Percentiles rank a stretch among this genome's conserved stretches.
Conservation (phyloP, 2,888 invertebrate species). For the Dioctria rufipes region DNA sequence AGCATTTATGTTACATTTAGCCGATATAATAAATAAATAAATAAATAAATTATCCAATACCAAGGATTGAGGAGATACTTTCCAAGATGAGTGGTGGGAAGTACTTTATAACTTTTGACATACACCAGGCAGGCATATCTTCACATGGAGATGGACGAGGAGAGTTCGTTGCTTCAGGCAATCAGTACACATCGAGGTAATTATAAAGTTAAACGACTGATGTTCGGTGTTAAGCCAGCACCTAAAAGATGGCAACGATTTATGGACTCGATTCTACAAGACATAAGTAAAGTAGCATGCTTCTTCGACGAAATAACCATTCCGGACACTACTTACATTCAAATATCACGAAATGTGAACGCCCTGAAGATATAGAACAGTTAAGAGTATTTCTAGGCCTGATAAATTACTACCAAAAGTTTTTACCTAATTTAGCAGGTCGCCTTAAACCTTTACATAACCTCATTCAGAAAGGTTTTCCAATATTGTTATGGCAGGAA, state of each 20-base stretch:
- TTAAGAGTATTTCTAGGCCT: constrained; percentile 16
- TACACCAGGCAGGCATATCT: not conserved
- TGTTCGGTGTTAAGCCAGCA: constrained; percentile 23
- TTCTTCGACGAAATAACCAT: constrained; percentile 3
- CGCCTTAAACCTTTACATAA: not conserved
- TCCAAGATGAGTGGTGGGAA: constrained; percentile 31
- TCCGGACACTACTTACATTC: not conserved
- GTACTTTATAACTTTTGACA: not conserved
- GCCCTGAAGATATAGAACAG: constrained; percentile 1
- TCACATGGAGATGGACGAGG: constrained; percentile 10
- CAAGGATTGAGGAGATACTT: too few relatives aligned
- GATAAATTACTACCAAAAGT: constrained; percentile 13
- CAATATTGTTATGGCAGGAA: not conserved
- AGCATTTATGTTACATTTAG: too few relatives aligned
- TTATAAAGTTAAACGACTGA: constrained; percentile 26
- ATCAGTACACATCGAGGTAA: constrained; percentile 9
- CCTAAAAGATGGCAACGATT: constrained; percentile 15
- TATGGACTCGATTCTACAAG: not conserved
- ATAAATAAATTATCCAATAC: too few relatives aligned
- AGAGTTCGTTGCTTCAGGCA: not conserved
- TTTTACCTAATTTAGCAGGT: not conserved
- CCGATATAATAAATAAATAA: too few relatives aligned
- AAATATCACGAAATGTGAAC: not conserved
- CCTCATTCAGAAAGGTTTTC: not conserved
- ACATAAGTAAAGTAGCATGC: not conserved